Evolutionary conservation across 2,113 vertebrate genomes (phyloP), one percentile per base, ranked within the genome.

Genomic region (Protobothrops mucrosquamatus): DNA sequence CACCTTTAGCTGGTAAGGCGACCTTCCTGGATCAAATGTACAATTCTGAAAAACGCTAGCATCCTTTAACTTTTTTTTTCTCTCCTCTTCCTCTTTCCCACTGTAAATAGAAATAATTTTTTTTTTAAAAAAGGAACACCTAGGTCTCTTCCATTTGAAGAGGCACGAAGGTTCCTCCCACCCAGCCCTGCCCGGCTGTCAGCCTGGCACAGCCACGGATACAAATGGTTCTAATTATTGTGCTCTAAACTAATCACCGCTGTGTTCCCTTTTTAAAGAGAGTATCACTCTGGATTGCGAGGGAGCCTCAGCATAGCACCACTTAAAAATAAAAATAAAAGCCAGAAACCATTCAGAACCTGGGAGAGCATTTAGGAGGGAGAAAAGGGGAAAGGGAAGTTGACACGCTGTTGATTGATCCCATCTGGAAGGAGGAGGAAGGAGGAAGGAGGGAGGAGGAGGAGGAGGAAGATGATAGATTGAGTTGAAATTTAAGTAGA

Each of bases 101-200:
- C 29, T 12, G 26, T n/a, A 69, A 26, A 26, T 20, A 15, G 26
- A 46, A 51, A 24, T 22, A 3, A 1, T 8, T 48, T 34, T 15
- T 52, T n/a, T 43, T 39, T 39, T 39, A 39, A 39, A 46, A 92
- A 2, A 51, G 26, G 88, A 64, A 26, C 12, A 59, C 12, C 57
- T 0, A 88, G 90, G 91, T 93, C 91, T 61, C 92, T 94, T 57
- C 92, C 48, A 24, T 26, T 92, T 6, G 92, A 95, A 93, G 87
- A 89, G 20, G 46, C 88, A 55, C 91, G 93, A 94, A 89, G 74
- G 64, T 51, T 88, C 43, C 39, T 46, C 92, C 26, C 85, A 12
- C 48, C 23, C 10, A 7, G 23, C 51, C 48, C 94, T 15, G 10
- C 34, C 92, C 24, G 14, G 85, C 57, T 69, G n/a, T 69, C 43